A percentile compares a stretch with the other conserved stretches of the same genome.
Conservation (phyloP, 2,113 vertebrate species). For the Oncorhynchus keta region DNA sequence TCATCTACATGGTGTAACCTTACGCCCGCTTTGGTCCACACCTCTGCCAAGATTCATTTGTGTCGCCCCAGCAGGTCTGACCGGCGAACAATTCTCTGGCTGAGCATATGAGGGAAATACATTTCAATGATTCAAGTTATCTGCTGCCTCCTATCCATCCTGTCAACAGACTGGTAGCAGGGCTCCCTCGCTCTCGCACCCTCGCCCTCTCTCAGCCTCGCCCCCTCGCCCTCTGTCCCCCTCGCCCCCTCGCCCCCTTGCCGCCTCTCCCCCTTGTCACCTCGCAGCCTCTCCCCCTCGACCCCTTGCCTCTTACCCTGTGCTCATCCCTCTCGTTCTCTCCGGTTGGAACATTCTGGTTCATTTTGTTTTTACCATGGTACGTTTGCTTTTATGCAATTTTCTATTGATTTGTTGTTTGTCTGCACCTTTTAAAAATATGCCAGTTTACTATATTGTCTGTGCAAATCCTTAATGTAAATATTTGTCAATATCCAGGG, state of each 20-base stretch:
- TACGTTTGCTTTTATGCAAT: background rate
- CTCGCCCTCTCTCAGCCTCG: background rate
- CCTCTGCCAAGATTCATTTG: conserved; percentile 75
- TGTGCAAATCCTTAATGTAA: too few species aligned
- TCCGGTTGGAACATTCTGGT: background rate
- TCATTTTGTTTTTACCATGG: background rate
- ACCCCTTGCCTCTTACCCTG: conserved; percentile 2
- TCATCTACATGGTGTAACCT: conserved; percentile 80
- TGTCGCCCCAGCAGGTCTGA: conserved; percentile 74
- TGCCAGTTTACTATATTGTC: too few species aligned
- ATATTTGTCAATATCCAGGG: background rate
- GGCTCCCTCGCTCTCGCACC: conserved; percentile 12
- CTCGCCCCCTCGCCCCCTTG: too few species aligned
- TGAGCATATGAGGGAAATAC: conserved; percentile 66
- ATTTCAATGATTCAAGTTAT: conserved; percentile 80
- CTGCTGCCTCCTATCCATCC: conserved; percentile 70
- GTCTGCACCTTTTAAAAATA: too few species aligned
- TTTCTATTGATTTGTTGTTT: too few species aligned
- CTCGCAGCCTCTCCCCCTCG: conserved; percentile 20
- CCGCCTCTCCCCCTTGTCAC: conserved; percentile 20
- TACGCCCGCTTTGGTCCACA: conserved; percentile 76
- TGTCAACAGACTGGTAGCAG: conserved; percentile 68
- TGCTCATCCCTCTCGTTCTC: conserved; percentile 5
- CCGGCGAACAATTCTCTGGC: conserved; percentile 68
- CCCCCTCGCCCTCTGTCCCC: conserved; percentile 25